These are phyloP conservation scores for Mungos mungo DNA, from an alignment of 2,113 vertebrate genomes.

Conservation along the genomic window DNA sequence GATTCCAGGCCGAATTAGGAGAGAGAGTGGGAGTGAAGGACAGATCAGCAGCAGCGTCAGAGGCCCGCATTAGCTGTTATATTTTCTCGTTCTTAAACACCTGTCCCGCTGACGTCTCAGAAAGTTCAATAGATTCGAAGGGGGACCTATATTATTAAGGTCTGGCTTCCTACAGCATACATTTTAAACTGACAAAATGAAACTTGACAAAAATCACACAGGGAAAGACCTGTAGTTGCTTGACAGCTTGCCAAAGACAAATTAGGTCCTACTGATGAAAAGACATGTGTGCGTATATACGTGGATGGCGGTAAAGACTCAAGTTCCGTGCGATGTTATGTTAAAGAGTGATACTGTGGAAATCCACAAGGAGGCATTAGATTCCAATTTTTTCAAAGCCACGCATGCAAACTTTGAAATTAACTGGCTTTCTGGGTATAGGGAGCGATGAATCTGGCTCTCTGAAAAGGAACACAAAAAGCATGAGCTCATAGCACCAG, in stretches of 20 bases:
- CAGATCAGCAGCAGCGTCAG: not conserved
- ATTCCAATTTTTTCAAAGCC: constrained; percentile 63
- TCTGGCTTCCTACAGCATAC: not conserved
- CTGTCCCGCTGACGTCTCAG: not conserved
- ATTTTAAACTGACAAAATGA: not conserved
- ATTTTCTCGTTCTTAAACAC: not conserved
- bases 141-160: not conserved
- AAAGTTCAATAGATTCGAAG: not conserved
- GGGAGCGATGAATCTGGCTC: constrained; percentile 58
- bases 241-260: not conserved
- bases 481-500: constrained; percentile 76
- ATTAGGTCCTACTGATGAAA: not conserved
- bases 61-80: not conserved
- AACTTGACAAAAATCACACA: not conserved
- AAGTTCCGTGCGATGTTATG: not conserved
- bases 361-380: constrained; percentile 78
- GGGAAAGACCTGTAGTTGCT: not conserved
- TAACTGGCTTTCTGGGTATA: constrained; percentile 46
- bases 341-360: constrained; percentile 27
- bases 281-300: not conserved
- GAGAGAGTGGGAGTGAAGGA: not conserved
- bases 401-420: constrained; percentile 51
- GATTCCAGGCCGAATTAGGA: not conserved
- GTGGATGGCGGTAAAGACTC: not conserved
- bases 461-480: constrained; percentile 66